Conservation (phyloP, 2,797 vertebrate species). For the Neosalanx taihuensis region DNA sequence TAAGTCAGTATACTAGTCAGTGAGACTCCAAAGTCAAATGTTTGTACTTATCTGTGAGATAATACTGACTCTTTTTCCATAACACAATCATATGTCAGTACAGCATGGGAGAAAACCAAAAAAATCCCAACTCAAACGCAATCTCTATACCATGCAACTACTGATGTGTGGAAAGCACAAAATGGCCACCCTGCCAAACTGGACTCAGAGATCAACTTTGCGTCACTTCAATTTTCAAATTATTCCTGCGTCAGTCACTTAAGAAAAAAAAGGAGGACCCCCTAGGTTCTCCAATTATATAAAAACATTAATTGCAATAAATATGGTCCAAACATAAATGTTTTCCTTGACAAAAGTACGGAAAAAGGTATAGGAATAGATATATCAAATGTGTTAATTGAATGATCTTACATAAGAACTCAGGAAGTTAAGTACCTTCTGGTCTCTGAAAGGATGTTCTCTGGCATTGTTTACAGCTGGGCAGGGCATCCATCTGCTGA, state of each 20-base stretch:
- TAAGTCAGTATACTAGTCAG: not conserved
- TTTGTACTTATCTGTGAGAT: not conserved
- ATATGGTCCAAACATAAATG: not conserved
- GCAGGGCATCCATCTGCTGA: not conserved
- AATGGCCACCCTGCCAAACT: not conserved
- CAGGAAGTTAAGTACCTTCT: conserved; percentile 1
- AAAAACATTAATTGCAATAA: not conserved
- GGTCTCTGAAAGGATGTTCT: not conserved
- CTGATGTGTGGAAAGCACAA: not conserved
- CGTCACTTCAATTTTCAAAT: not conserved
- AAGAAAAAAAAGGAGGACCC: not conserved
- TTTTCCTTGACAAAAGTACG: not conserved
- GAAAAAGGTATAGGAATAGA: not conserved
- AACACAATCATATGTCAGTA: not conserved
- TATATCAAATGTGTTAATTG: not conserved
- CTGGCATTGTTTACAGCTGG: conserved; percentile 9
- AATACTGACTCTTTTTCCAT: not conserved
- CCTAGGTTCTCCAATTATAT: not conserved
- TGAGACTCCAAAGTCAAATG: not conserved
- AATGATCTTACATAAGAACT: conserved; percentile 2
- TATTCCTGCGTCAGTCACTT: not conserved
- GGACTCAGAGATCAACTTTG: not conserved
- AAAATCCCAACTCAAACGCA: not conserved
- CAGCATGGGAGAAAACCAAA: not conserved
- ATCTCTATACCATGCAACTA: not conserved